Percentiles rank a stretch among this genome's conserved stretches.
phyloP scores from a whole-genome alignment of 2,888 invertebrate genomes.

The Heterodera filipjevi region DNA sequence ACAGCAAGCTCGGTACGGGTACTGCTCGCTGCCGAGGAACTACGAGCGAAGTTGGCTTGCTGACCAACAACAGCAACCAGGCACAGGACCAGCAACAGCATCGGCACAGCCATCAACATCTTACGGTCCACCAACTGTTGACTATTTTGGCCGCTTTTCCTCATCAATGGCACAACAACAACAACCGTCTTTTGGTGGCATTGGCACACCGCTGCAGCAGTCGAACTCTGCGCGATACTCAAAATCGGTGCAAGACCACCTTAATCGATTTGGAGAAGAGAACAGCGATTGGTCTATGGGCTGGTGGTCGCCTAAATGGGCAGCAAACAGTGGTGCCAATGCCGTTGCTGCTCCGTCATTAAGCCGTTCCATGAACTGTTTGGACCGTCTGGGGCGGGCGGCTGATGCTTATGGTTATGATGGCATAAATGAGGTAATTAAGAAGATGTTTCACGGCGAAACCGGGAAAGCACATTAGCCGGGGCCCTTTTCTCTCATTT shows the following conservation, averaged over 20 bases:
- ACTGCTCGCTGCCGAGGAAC: conserved; percentile 61
- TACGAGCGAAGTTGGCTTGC: conserved; percentile 53
- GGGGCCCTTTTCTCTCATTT: too few relatives aligned
- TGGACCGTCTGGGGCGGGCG: not conserved
- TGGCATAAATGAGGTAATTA: not conserved
- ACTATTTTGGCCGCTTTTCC: not conserved
- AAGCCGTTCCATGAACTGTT: conserved; percentile 20
- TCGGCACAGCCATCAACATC: not conserved
- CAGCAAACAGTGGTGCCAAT: not conserved
- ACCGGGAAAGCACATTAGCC: too few relatives aligned
- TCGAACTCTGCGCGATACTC: conserved; percentile 22
- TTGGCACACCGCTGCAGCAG: not conserved
- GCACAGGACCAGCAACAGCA: not conserved
- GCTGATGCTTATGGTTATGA: not conserved
- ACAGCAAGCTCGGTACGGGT: conserved; percentile 45
- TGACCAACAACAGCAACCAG: conserved; percentile 14
- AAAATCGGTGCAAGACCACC: conserved; percentile 30
- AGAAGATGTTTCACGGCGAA: too few relatives aligned
- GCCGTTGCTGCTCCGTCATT: not conserved
- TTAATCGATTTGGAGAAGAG: not conserved
- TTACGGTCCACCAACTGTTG: not conserved
- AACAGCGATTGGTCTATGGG: too few relatives aligned
- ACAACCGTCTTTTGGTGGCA: not conserved
- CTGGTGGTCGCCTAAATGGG: too few relatives aligned
- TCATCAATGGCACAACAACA: conserved; percentile 2